Conservation (phyloP, 2,113 vertebrate genomes). For the Brevimyrus niger region DNA sequence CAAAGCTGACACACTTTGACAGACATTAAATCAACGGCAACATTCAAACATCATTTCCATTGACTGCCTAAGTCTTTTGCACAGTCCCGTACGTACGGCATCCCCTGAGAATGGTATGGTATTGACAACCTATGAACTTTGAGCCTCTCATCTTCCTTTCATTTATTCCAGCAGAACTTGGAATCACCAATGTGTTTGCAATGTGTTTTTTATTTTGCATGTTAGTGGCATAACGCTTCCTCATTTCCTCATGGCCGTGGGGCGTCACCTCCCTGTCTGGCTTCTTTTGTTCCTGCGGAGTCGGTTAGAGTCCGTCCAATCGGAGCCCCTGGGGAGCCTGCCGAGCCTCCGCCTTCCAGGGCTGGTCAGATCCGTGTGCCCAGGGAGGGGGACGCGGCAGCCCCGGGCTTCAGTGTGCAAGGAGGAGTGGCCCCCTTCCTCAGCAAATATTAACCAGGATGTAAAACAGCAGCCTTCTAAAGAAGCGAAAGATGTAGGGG, state of each 20-base stretch:
- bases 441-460: constrained; percentile 59
- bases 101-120: neutral
- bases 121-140: neutral
- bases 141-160: neutral
- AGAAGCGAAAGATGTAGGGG: neutral
- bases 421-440: constrained; percentile 41
- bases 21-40: neutral
- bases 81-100: neutral
- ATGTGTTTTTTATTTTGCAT: neutral
- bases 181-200: neutral
- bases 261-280: neutral
- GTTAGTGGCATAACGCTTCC: neutral
- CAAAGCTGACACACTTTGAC: neutral
- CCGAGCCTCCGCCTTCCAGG: neutral
- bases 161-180: neutral
- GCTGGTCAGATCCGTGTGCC: constrained; percentile 52
- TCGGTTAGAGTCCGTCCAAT: neutral
- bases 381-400: constrained; percentile 46
- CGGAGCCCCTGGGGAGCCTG: neutral
- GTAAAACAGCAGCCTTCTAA: constrained; percentile 29
- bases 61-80: neutral
- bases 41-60: neutral
- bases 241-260: neutral
- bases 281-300: neutral
- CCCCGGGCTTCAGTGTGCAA: constrained; percentile 34